Conservation (phyloP, 2,113 vertebrate genomes). For the Scomber scombrus region DNA sequence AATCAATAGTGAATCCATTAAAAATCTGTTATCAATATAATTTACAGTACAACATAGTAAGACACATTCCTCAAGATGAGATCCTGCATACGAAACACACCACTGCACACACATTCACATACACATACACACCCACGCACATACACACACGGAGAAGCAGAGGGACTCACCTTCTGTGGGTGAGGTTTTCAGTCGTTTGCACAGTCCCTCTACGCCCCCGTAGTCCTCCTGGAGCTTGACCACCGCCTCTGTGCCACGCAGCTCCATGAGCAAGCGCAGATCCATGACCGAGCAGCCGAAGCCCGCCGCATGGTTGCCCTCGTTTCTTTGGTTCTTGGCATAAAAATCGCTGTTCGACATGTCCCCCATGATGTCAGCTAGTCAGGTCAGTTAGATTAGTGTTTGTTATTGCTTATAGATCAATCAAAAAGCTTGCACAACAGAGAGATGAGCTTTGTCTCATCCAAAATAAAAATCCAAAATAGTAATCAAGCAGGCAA, state of each 20-base stretch:
- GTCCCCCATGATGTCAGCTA: slow-evolving; percentile 92
- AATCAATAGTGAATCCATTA: not conserved
- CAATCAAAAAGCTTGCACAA: slow-evolving; percentile 66
- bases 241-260: slow-evolving; percentile 95
- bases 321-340: slow-evolving; percentile 99
- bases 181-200: slow-evolving; percentile 94
- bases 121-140: not conserved
- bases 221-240: slow-evolving; percentile 98
- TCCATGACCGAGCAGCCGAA: slow-evolving; percentile 95
- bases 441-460: slow-evolving; percentile 51
- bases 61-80: slow-evolving; percentile 25
- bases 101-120: slow-evolving; percentile 33
- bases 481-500: slow-evolving; percentile 59
- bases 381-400: slow-evolving; percentile 68
- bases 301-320: slow-evolving; percentile 90
- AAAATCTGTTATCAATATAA: not conserved
- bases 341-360: slow-evolving; percentile 99
- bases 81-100: slow-evolving; percentile 6
- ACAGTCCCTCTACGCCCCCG: slow-evolving; percentile 93
- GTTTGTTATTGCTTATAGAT: slow-evolving; percentile 82
- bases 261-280: slow-evolving; percentile 98
- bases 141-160: slow-evolving; percentile 15
- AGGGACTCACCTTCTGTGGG: slow-evolving; percentile 92
- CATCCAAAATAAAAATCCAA: slow-evolving; percentile 72
- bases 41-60: not conserved